Evolutionary conservation across 1,140 invertebrate genomes (phyloP).

Genomic region (Trissolcus basalis): DNA sequence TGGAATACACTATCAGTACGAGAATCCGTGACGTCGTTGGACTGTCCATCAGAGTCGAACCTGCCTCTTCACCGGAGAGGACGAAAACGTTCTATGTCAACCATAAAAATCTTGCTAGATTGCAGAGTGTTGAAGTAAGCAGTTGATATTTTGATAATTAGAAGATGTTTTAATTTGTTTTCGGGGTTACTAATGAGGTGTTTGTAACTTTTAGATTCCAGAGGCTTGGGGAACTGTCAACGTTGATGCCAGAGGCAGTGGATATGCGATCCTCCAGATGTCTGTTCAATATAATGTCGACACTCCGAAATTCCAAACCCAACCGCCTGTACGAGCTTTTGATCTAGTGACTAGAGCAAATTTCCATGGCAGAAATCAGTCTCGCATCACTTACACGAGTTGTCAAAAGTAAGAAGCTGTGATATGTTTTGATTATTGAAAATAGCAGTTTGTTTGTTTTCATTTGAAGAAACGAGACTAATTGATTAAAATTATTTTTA

Average conservation of each 20-base stretch:
- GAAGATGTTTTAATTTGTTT: constrained; percentile 8
- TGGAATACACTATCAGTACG: constrained; percentile 91
- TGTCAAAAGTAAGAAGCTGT: constrained; percentile 23
- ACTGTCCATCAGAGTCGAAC: constrained; percentile 87
- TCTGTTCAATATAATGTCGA: constrained; percentile 97
- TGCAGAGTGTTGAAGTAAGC: constrained; percentile 85
- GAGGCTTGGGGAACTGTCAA: constrained; percentile 95
- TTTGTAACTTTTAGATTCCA: constrained; percentile 80
- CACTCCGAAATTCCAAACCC: constrained; percentile 88
- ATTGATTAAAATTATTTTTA: constrained; percentile 10
- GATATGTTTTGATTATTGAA: too few relatives aligned
- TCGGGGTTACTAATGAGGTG: too few relatives aligned
- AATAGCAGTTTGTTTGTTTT: neutral
- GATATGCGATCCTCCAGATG: constrained; percentile 94
- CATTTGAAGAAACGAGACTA: neutral
- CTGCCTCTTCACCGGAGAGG: constrained; percentile 85
- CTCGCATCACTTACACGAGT: constrained; percentile 86
- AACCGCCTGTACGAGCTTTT: constrained; percentile 88
- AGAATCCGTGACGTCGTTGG: constrained; percentile 91
- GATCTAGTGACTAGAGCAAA: constrained; percentile 82
- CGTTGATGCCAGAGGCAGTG: constrained; percentile 91
- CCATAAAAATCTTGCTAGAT: constrained; percentile 84
- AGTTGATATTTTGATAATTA: neutral
- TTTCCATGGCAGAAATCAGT: constrained; percentile 94
- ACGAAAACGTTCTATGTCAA: constrained; percentile 82